A percentile compares a stretch with the other conserved stretches of the same genome.
phyloP scores from a whole-genome alignment of 2,797 vertebrate species.

The Masticophis lateralis region DNA sequence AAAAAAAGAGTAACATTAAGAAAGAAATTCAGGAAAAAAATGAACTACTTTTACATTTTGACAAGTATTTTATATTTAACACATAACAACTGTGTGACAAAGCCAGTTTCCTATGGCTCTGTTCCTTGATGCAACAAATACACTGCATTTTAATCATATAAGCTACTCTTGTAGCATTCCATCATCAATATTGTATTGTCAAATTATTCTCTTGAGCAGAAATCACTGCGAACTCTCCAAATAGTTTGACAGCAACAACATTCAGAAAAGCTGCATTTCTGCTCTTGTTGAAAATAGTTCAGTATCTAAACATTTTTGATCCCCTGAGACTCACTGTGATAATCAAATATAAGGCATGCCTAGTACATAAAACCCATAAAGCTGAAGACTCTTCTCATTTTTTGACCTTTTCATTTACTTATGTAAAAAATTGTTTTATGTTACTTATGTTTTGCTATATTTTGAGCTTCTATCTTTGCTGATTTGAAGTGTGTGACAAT shows the following conservation, averaged over 20 bases:
- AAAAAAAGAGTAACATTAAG: constrained; percentile 12
- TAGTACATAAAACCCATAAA: background rate
- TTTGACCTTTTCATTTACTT: background rate
- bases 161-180: background rate
- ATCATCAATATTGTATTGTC: background rate
- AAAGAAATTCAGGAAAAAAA: background rate
- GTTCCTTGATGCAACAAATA: background rate
- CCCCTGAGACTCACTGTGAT: background rate
- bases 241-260: background rate
- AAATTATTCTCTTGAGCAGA: background rate
- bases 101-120: background rate
- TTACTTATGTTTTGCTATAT: background rate
- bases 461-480: background rate
- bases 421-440: background rate
- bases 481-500: background rate
- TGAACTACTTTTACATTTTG: background rate
- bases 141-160: constrained; percentile 11
- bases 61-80: background rate
- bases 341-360: background rate
- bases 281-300: constrained; percentile 8
- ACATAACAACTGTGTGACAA: background rate
- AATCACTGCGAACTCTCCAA: background rate
- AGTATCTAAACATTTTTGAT: constrained; percentile 2
- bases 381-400: background rate
- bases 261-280: background rate